Conservation (phyloP, 2,888 invertebrate genomes). For the Hemistola chrysoprasaria region DNA sequence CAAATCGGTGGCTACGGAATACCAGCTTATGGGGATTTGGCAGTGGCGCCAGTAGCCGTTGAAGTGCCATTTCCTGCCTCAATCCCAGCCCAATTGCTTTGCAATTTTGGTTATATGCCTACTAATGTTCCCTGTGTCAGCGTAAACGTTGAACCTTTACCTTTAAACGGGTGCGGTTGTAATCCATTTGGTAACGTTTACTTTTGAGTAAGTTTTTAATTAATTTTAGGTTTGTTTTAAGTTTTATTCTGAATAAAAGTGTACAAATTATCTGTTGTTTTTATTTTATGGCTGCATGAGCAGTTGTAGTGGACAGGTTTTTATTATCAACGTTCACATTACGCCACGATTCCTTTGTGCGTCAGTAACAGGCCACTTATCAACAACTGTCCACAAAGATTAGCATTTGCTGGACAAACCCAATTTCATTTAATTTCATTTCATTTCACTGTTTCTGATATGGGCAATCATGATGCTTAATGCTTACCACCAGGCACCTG, state of each 20-base stretch:
- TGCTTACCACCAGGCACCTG: too few relatives aligned
- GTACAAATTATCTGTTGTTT: neutral
- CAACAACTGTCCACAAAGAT: too few relatives aligned
- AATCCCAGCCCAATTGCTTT: conserved; percentile 48
- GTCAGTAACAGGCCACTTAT: too few relatives aligned
- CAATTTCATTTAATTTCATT: too few relatives aligned
- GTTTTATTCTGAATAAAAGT: neutral
- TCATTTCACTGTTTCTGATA: too few relatives aligned
- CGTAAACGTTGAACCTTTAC: conserved; percentile 42
- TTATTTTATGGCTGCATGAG: neutral
- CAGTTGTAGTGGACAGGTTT: too few relatives aligned
- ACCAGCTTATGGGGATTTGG: neutral
- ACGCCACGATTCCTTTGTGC: too few relatives aligned
- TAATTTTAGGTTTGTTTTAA: conserved; percentile 4
- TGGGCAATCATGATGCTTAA: too few relatives aligned
- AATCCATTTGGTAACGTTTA: conserved; percentile 19
- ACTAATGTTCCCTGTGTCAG: conserved; percentile 41
- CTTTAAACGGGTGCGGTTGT: conserved; percentile 24
- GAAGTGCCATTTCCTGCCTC: conserved; percentile 44
- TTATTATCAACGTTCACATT: too few relatives aligned
- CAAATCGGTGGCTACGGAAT: neutral
- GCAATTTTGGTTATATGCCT: conserved; percentile 42
- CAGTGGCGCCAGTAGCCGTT: conserved; percentile 29
- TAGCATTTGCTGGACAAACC: too few relatives aligned
- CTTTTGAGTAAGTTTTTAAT: neutral